These are phyloP conservation scores for Stichodactyla helianthus DNA, from an alignment of 64 coral and sea anemone genomes.

Conservation along the genomic window DNA sequence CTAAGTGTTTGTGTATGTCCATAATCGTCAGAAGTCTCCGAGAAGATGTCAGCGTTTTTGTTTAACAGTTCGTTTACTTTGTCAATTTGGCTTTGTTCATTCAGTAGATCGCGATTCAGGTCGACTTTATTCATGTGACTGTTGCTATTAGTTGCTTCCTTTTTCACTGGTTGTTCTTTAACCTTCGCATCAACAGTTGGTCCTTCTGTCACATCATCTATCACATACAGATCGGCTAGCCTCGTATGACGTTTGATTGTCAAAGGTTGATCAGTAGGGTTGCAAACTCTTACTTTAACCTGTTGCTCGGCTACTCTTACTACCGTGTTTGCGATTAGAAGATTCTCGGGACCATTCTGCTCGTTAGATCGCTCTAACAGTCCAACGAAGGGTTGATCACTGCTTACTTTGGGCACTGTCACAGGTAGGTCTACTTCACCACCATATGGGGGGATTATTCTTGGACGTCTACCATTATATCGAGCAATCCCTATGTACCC, in stretches of 20 bases:
- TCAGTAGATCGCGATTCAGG: background rate
- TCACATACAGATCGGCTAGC: background rate
- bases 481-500: conserved; percentile 7
- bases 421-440: background rate
- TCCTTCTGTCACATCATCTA: background rate
- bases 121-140: background rate
- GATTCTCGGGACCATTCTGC: background rate
- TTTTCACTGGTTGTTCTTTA: background rate
- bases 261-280: conserved; percentile 12
- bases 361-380: background rate
- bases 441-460: conserved; percentile 7
- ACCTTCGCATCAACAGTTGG: background rate
- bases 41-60: background rate
- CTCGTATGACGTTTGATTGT: background rate
- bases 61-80: background rate
- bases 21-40: background rate
- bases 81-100: background rate
- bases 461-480: conserved; percentile 9
- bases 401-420: background rate
- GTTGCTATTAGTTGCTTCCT: background rate
- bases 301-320: background rate
- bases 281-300: background rate
- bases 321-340: background rate
- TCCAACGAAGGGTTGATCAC: background rate
- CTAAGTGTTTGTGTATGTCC: background rate